Evolutionary conservation across 2,888 invertebrate species (phyloP), one percentile per base, ranked within the genome.

Genomic region (Masnerella sp.): DNA sequence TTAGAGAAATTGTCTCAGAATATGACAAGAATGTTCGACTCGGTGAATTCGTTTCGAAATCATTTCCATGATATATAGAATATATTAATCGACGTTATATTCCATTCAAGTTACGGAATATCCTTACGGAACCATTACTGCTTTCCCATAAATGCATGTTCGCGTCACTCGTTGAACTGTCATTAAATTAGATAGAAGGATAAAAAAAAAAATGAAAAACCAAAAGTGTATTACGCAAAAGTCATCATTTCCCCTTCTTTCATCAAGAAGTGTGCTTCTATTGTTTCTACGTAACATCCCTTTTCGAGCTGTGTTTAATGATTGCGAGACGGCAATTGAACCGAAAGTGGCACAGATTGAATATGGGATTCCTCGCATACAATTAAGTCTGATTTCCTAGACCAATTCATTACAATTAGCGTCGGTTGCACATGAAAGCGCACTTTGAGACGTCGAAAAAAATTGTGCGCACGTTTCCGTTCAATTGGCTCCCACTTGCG

Each of bases 151-250:
- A 56, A 12, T 61, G 36, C 59, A 69, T 59, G 59, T 69, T 58
- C 58, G 18, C 59, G 34, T 47, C 43, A 68, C 68, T 59, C 18
- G 52, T 68, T 68, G 34, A 64, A 64, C 51, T 52, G 43, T 52
- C 42, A 64, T 40, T 7, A 25, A 14, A 38, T 38, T 58, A 45
- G 22, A 45, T 58, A 34, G 25, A 45, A 25, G n/a, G n/a, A n/a
- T n/a, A n/a, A n/a, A n/a, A n/a, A n/a, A n/a, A n/a, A n/a, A n/a
- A n/a, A n/a, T n/a, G n/a, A n/a, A n/a, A n/a, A n/a, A n/a, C n/a
- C n/a, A n/a, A n/a, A n/a, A n/a, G n/a, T n/a, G n/a, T n/a, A n/a
- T n/a, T n/a, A n/a, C n/a, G n/a, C n/a, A n/a, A n/a, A n/a, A n/a
- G n/a, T n/a, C n/a, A n/a, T n/a, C n/a, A n/a, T n/a, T n/a, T n/a